Percentiles rank a stretch among this genome's conserved stretches.
These are phyloP conservation scores for Mythimna vitellina DNA, from an alignment of 2,888 invertebrate genomes.

Conservation along the genomic window DNA sequence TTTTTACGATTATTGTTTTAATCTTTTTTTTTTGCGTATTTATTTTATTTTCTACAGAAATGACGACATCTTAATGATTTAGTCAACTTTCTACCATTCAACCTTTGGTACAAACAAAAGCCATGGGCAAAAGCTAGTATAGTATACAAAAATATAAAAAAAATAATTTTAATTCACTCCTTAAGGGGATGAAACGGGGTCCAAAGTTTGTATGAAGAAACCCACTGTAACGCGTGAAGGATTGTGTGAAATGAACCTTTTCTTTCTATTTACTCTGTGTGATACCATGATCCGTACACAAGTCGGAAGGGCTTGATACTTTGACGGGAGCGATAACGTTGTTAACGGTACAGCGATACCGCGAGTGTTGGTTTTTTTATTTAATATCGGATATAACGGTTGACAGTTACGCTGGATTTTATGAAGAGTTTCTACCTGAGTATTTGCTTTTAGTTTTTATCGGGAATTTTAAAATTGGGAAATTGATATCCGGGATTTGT, in stretches of 20 bases:
- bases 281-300: conserved; percentile 44
- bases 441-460: conserved; percentile 20
- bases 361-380: conserved; percentile 40
- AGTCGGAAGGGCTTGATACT: conserved; percentile 63
- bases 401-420: conserved; percentile 31
- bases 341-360: conserved; percentile 54
- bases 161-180: too few relatives aligned
- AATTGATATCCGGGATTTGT: not conserved
- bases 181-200: too few relatives aligned
- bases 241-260: conserved; percentile 5
- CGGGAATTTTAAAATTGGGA: not conserved
- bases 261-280: not conserved
- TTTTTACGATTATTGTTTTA: too few relatives aligned
- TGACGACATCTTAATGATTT: too few relatives aligned
- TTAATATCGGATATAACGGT: conserved; percentile 31
- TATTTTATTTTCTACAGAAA: too few relatives aligned
- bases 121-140: too few relatives aligned
- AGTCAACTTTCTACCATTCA: too few relatives aligned
- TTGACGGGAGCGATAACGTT: conserved; percentile 57
- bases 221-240: too few relatives aligned
- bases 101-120: too few relatives aligned
- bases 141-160: too few relatives aligned
- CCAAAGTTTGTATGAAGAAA: too few relatives aligned
- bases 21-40: too few relatives aligned
- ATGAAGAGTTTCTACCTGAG: conserved; percentile 20